phyloP scores from a whole-genome alignment of 2,888 invertebrate species.

The Brenthis hecate region DNA sequence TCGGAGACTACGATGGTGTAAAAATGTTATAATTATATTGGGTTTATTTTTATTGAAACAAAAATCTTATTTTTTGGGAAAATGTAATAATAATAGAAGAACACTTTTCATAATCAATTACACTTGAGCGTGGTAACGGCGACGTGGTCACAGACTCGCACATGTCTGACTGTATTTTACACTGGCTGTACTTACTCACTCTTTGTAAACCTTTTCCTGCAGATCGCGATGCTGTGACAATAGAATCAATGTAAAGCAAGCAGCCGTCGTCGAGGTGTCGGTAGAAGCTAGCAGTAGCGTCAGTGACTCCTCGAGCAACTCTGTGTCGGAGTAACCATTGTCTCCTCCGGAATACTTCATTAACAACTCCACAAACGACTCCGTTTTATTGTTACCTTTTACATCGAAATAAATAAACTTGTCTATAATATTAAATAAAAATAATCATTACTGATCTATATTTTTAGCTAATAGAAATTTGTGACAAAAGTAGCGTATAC shows the following conservation, averaged over 20 bases:
- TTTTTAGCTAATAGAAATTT: no score
- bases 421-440: background rate
- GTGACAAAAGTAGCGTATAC: no score
- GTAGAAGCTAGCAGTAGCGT: slow-evolving; percentile 56
- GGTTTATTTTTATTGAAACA: no score
- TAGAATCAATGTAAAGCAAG: slow-evolving; percentile 49
- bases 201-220: slow-evolving; percentile 54
- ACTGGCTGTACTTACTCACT: slow-evolving; percentile 45
- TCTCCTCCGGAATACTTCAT: slow-evolving; percentile 46
- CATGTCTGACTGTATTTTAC: no score
- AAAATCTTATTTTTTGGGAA: no score
- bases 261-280: slow-evolving; percentile 55
- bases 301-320: slow-evolving; percentile 53
- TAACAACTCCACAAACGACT: slow-evolving; percentile 50
- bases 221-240: slow-evolving; percentile 51
- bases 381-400: background rate
- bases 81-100: no score
- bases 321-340: slow-evolving; percentile 45
- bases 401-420: background rate
- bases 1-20: no score
- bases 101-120: no score
- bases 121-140: no score
- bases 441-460: background rate
- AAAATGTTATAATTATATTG: no score
- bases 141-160: no score